A percentile compares a stretch with the other conserved stretches of the same genome.
phyloP scores from a whole-genome alignment of 1,140 invertebrate genomes.

The Pseudomyrmex gracilis region DNA sequence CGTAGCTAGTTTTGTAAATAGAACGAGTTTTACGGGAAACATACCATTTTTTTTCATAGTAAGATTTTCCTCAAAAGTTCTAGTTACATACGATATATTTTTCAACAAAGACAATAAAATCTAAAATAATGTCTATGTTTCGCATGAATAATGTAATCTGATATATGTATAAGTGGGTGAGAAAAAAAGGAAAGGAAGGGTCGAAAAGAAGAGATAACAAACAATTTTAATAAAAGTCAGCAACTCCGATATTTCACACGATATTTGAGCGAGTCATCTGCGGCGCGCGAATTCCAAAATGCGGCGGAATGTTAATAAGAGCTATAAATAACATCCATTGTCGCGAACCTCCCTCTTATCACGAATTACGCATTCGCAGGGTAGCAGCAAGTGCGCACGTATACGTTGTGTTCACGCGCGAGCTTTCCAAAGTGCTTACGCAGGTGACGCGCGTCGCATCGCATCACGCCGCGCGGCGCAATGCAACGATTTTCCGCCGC shows the following conservation, averaged over 20 bases:
- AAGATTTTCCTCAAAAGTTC: neutral
- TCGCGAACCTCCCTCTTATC: constrained; percentile 1
- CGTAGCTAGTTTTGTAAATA: neutral
- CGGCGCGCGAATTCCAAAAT: neutral
- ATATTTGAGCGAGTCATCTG: neutral
- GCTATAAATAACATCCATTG: constrained; percentile 27
- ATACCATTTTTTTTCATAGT: neutral
- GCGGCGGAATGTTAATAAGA: constrained; percentile 20
- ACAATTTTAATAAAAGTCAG: neutral
- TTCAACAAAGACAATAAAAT: neutral
- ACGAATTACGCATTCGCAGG: constrained; percentile 8
- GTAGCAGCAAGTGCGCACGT: neutral
- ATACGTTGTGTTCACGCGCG: neutral
- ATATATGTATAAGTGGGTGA: neutral
- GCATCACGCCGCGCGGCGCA: neutral
- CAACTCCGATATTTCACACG: neutral
- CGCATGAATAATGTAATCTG: neutral
- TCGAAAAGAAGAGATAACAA: neutral
- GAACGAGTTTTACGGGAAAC: neutral
- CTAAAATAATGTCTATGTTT: neutral
- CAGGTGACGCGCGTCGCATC: constrained; percentile 38
- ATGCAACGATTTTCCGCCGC: constrained; percentile 48
- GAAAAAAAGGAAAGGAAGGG: too few species aligned
- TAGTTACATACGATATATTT: neutral
- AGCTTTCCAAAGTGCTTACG: constrained; percentile 35